Evolutionary conservation across 2,113 vertebrate species (phyloP), one percentile per base, ranked within the genome.

Genomic region (Macquaria ambigua): DNA sequence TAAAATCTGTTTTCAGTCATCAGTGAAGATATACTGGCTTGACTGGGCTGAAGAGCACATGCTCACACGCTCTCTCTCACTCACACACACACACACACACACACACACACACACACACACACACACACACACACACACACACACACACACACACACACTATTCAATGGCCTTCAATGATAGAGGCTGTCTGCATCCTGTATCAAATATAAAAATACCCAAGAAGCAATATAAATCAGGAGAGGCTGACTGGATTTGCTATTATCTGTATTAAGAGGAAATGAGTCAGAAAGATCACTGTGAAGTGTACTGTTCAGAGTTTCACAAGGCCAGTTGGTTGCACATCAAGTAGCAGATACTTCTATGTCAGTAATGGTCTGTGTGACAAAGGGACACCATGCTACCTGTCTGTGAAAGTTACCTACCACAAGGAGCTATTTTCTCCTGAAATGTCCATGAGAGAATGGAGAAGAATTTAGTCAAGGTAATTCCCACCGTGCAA

Each of bases 401-500:
- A 46, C 4, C 10, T 28, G 4, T 20, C 23, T 50, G 53, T 18
- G 67, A 69, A 74, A 23, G 18, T 68, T 59, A 28, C 37, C n/a
- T 4, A 25, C 55, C 23, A 50, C 53, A 63, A 64, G 48, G 2
- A 71, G 23, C 58, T 55, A 82, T 48, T 75, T 74, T 14, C 31
- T 74, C 48, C 37, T 58, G 28, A 55, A 62, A 78, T 55, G 46
- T 76, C 28, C 55, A 25, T 55, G 59, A 78, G 48, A 56, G 14
- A 63, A 34, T 16, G 1, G 6, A 58, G 23, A 41, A 31, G 55
- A 74, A 63, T 70, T 21, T 56, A n/a, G 56, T 82, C 62, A 78
- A 73, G 68, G 77, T 81, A 46, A 84, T 52, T 84, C 77, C 82
- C 74, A 81, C 12, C 20, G 46, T 61, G 46, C 21, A 28, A 10